Conservation (phyloP, 2,888 invertebrate species). For the Drosophila kuntzei region DNA sequence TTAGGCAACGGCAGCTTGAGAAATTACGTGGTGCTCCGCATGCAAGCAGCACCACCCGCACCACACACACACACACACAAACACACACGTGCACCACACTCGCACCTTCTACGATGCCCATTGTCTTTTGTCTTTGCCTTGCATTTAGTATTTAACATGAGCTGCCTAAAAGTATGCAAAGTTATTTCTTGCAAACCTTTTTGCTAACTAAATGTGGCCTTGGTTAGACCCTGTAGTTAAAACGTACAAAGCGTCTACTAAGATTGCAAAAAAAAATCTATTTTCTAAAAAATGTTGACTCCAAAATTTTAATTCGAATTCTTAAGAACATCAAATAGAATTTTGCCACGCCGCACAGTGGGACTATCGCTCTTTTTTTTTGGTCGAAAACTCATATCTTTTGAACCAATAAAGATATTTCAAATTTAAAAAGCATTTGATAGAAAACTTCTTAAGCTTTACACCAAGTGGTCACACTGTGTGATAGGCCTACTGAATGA, state of each 20-base stretch:
- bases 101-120: conserved; percentile 29
- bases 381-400: too few relatives aligned
- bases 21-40: conserved; percentile 75
- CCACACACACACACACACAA: conserved; percentile 1
- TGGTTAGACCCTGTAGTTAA: not conserved
- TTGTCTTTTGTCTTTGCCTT: conserved; percentile 59
- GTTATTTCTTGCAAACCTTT: conserved; percentile 74
- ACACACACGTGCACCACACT: conserved; percentile 2
- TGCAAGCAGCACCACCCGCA: conserved; percentile 23
- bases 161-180: conserved; percentile 79
- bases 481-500: too few relatives aligned
- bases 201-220: conserved; percentile 66
- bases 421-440: too few relatives aligned
- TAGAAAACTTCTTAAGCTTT: too few relatives aligned
- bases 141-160: conserved; percentile 76
- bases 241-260: not conserved
- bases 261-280: not conserved
- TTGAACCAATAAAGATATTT: too few relatives aligned
- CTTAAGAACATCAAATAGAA: too few relatives aligned
- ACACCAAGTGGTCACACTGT: too few relatives aligned
- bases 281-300: too few relatives aligned
- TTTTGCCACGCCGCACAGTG: too few relatives aligned
- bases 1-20: conserved; percentile 78
- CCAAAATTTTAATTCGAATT: too few relatives aligned
- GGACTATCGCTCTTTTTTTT: too few relatives aligned